Percentiles rank a stretch among this genome's conserved stretches.
phyloP scores from a whole-genome alignment of 2,797 vertebrate genomes.

The Manis javanica region DNA sequence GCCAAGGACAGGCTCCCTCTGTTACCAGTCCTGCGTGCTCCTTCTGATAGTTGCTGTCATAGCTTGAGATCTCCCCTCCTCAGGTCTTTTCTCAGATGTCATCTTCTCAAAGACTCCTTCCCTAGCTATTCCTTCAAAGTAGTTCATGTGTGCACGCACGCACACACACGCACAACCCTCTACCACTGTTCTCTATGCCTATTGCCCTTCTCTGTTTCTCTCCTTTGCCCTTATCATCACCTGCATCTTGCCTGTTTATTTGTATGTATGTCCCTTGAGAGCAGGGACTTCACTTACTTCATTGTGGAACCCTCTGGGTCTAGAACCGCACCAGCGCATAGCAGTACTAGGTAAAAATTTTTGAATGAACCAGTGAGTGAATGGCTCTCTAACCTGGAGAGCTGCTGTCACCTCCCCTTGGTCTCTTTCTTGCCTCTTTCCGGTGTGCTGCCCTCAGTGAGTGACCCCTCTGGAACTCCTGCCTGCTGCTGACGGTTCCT shows the following conservation, averaged over 20 bases:
- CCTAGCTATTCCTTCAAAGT: not conserved
- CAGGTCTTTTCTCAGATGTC: not conserved
- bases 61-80: not conserved
- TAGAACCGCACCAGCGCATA: not conserved
- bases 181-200: fast-evolving
- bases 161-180: fast-evolving
- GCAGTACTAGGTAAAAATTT: not conserved
- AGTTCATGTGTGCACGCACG: fast-evolving
- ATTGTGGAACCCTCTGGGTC: not conserved
- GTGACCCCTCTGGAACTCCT: not conserved
- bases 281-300: not conserved
- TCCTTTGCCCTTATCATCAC: not conserved
- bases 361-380: not conserved
- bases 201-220: not conserved
- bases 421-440: not conserved
- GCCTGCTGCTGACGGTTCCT: fast-evolving
- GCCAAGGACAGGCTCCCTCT: fast-evolving
- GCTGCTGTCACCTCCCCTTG: not conserved
- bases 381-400: not conserved
- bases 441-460: fast-evolving
- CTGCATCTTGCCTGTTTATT: fast-evolving
- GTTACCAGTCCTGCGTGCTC: fast-evolving
- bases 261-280: not conserved
- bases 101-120: not conserved
- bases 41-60: fast-evolving